These are phyloP conservation scores for Acrocephalus scirpaceus DNA, from an alignment of 2,797 vertebrate genomes.

Conservation along the genomic window DNA sequence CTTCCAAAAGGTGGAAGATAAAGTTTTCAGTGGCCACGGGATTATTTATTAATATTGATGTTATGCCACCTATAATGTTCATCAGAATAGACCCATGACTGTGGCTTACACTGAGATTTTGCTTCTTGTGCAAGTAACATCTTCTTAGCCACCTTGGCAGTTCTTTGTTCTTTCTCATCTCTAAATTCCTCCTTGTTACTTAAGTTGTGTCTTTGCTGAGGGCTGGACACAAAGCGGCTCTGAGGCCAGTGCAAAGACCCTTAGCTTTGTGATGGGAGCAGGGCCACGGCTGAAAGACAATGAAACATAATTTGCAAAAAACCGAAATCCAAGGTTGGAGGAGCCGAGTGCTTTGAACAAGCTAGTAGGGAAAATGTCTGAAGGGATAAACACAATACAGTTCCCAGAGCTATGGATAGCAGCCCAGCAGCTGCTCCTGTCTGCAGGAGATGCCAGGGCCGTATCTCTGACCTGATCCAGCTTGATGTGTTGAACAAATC, in stretches of 20 bases:
- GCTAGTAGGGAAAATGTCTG: not conserved
- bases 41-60: not conserved
- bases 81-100: not conserved
- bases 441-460: not conserved
- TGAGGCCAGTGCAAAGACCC: not conserved
- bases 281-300: not conserved
- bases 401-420: not conserved
- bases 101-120: not conserved
- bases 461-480: not conserved
- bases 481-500: not conserved
- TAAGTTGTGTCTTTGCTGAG: not conserved
- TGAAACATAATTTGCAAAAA: not conserved
- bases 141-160: not conserved
- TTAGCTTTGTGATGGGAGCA: not conserved
- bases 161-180: not conserved
- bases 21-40: not conserved
- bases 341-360: not conserved
- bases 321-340: not conserved
- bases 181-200: not conserved
- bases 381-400: not conserved
- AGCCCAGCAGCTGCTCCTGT: not conserved
- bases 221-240: not conserved
- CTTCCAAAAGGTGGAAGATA: not conserved
- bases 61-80: not conserved
- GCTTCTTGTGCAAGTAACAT: not conserved